Evolutionary conservation across 2,113 vertebrate genomes (phyloP).

Genomic region (Oceanodroma tethys): DNA sequence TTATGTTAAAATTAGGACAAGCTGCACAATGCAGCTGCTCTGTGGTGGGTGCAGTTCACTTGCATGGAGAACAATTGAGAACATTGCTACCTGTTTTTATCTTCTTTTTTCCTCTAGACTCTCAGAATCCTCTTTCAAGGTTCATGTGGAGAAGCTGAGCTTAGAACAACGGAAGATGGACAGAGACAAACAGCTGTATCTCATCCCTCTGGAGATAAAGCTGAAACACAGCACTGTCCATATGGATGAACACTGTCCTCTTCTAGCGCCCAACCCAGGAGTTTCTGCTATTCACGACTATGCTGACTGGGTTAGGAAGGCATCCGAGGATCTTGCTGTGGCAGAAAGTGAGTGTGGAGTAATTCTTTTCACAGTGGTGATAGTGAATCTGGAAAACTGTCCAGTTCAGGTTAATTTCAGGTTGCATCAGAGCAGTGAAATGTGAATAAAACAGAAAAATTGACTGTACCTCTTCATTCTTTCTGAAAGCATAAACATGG

Average conservation of each 20-base stretch:
- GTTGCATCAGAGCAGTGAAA: background rate
- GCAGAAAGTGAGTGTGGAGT: slow-evolving; percentile 70
- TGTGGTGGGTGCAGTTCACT: rapidly evolving
- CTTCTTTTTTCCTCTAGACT: slow-evolving; percentile 66
- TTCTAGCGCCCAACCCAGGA: slow-evolving; percentile 77
- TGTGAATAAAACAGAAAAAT: background rate
- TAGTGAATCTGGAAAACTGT: background rate
- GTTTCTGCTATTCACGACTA: slow-evolving; percentile 89
- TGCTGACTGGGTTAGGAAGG: slow-evolving; percentile 80
- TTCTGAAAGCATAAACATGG: background rate
- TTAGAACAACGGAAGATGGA: slow-evolving; percentile 63
- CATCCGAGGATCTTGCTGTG: slow-evolving; percentile 29
- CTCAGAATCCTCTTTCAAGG: slow-evolving; percentile 87
- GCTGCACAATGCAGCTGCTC: background rate
- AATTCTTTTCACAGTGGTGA: rapidly evolving
- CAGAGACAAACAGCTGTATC: slow-evolving; percentile 73
- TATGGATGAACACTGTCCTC: slow-evolving; percentile 78
- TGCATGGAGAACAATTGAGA: background rate
- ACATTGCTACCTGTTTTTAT: background rate
- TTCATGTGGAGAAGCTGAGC: slow-evolving; percentile 85
- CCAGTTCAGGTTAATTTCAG: background rate
- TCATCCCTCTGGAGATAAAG: slow-evolving; percentile 86
- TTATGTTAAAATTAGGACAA: background rate
- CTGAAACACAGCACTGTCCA: slow-evolving; percentile 85
- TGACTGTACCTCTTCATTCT: background rate